Evolutionary conservation across 2,113 vertebrate genomes (phyloP).

Genomic region (Oriolus oriolus): DNA sequence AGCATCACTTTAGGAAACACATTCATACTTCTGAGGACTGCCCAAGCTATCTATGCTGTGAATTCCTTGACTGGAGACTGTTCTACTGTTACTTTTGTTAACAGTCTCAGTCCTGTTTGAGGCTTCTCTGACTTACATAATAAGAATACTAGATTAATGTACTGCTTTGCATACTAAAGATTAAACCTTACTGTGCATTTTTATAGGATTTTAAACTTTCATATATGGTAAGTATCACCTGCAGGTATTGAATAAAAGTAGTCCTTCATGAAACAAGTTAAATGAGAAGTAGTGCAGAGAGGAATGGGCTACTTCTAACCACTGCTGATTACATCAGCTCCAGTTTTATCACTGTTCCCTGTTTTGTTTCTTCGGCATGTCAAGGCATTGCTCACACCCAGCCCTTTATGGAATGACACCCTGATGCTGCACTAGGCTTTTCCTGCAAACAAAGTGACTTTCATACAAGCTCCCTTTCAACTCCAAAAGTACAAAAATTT

Average conservation of each 20-base stretch:
- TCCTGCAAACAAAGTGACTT: slow-evolving; percentile 14
- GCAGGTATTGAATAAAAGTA: neutral
- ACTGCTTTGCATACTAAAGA: neutral
- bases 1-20: neutral
- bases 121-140: neutral
- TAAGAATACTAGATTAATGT: neutral
- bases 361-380: neutral
- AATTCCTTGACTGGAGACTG: neutral
- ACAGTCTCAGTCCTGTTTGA: neutral
- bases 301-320: neutral
- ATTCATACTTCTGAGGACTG: neutral
- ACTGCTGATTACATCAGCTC: neutral
- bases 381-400: neutral
- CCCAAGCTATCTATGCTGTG: neutral
- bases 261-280: neutral
- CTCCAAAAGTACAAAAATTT: slow-evolving; percentile 48
- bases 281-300: neutral
- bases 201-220: neutral
- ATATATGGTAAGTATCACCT: neutral
- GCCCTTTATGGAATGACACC: neutral
- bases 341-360: neutral
- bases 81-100: neutral
- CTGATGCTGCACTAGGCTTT: neutral
- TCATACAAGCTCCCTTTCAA: slow-evolving; percentile 6
- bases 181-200: neutral